Evolutionary conservation across 2,113 vertebrate genomes (phyloP).

Genomic region (Phyllopteryx taeniolatus): DNA sequence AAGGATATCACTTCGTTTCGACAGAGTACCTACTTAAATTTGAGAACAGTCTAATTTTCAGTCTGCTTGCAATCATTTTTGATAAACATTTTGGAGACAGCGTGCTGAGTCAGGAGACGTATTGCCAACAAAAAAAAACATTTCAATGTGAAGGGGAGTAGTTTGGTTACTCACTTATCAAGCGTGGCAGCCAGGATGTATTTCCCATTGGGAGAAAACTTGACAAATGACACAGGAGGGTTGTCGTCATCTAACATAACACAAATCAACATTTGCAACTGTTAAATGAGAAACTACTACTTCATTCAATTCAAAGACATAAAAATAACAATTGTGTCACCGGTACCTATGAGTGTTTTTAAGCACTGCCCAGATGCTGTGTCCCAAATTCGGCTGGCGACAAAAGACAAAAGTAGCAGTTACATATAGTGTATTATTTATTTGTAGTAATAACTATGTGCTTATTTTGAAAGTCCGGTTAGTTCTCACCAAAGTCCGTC

Average conservation of each 20-base stretch:
- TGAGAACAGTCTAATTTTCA: too few relatives aligned
- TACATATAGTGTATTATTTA: neutral
- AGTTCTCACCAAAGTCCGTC: conserved; percentile 92
- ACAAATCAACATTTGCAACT: neutral
- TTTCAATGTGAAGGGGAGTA: neutral
- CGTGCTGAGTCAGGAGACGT: neutral
- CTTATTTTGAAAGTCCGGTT: neutral
- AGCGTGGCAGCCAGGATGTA: conserved; percentile 96
- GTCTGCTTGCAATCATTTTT: too few relatives aligned
- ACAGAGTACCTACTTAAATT: too few relatives aligned
- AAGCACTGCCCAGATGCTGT: conserved; percentile 97
- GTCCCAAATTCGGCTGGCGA: conserved; percentile 93
- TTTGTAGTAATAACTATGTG: neutral
- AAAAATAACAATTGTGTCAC: neutral
- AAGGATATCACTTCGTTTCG: too few relatives aligned
- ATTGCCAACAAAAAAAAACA: neutral
- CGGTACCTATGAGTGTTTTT: conserved; percentile 95
- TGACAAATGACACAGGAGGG: conserved; percentile 97
- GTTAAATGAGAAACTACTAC: neutral
- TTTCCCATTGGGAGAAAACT: conserved; percentile 98
- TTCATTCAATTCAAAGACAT: neutral
- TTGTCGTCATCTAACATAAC: conserved; percentile 88
- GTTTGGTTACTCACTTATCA: conserved; percentile 85
- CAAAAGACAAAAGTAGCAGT: conserved; percentile 4
- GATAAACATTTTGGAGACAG: too few relatives aligned